Evolutionary conservation across 2,888 invertebrate species (phyloP).

Genomic region (Atethmia centrago): DNA sequence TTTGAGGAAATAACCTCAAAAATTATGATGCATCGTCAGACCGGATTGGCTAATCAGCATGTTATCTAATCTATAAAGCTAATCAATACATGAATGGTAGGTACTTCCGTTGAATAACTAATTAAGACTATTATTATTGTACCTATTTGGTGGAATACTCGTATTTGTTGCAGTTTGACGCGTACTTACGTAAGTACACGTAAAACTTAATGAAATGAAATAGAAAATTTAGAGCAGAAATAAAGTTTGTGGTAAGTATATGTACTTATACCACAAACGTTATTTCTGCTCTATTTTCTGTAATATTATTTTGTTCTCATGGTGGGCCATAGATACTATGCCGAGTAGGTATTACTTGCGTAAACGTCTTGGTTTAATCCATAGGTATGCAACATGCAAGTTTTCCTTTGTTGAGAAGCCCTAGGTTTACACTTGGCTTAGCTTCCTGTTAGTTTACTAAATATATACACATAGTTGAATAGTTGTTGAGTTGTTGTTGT

Average conservation of each 20-base stretch:
- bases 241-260: no score
- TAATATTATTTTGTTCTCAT: background rate
- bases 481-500: background rate
- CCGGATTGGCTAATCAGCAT: slow-evolving; percentile 19
- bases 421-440: slow-evolving; percentile 31
- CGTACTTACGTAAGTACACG: no score
- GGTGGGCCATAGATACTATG: slow-evolving; percentile 8
- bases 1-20: no score
- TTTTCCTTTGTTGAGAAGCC: slow-evolving; percentile 43
- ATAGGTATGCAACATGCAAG: slow-evolving; percentile 16
- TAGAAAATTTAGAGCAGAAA: no score
- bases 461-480: background rate
- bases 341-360: slow-evolving; percentile 1
- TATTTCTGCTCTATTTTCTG: background rate
- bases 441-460: slow-evolving; percentile 30
- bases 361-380: slow-evolving; percentile 32
- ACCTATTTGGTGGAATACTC: background rate
- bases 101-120: slow-evolving; percentile 23
- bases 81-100: slow-evolving; percentile 21
- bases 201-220: no score
- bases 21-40: slow-evolving; percentile 21
- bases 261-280: no score
- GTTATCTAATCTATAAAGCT: slow-evolving; percentile 41
- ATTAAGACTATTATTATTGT: background rate
- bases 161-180: no score